Evolutionary conservation across 2,888 invertebrate genomes (phyloP), one percentile per base, ranked within the genome.

Genomic region (Drosophila fulvimacula): DNA sequence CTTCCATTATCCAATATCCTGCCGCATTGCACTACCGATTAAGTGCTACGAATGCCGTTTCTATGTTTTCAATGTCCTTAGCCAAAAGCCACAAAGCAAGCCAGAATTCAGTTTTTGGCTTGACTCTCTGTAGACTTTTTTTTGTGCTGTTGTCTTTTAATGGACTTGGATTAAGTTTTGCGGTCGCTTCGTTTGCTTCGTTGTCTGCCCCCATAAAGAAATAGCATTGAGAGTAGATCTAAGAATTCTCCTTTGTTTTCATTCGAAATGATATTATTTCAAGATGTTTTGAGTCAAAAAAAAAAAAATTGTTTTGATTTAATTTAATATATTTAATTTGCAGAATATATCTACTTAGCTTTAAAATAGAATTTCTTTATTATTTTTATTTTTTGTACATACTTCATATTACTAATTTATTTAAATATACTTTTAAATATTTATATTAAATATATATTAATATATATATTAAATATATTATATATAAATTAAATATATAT

Each of bases 81-180:
- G 11, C 39, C 34, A 56, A 38, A 60, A 51, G 17, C 70, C 70
- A 52, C 69, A 69, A 55, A 59, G 53, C 53, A 55, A 13, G 30
- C 41, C 59, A 17, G 11, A 17, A 6, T 10, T 30, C 13, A 30
- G 48, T 30, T 67, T 21, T 15, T 56, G 34, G 5, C 27, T 6
- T 10, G 46, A 10, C n/a, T 46, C 21, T 19, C 30, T n/a, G 24
- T 3, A 27, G 2, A 5, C 6, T 38, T 36, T 57, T 13, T 9
- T 21, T 52, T n/a, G 30, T 24, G 27, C 10, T 21, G 42, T 38
- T 19, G 21, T 2, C 0, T 9, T 19, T 30, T 24, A 46, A 56
- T 62, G 38, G 38, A 21, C 32, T 27, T 10, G 4, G 48, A 49
- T 53, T 38, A 44, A 39, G 39, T 48, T 69, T 52, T 63, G 41